Evolutionary conservation across 2,888 invertebrate genomes (phyloP).

Genomic region (Meta bourneti): DNA sequence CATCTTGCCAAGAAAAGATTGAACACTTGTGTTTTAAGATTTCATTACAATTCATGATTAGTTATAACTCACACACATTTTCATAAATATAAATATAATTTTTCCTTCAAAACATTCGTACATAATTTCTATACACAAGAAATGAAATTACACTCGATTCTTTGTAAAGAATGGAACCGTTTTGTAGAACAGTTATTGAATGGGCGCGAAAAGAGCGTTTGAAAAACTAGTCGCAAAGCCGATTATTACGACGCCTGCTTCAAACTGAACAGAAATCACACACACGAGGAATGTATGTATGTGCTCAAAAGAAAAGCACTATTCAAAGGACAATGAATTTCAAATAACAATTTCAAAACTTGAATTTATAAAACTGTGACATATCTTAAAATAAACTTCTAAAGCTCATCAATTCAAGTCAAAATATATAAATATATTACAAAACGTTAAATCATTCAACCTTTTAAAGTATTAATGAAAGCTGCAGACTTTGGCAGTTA

Average conservation of each 20-base stretch:
- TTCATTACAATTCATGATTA: constrained; percentile 6
- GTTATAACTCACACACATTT: constrained; percentile 32
- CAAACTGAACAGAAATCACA: background rate
- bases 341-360: constrained; percentile 16
- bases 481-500: background rate
- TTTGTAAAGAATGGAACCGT: background rate
- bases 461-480: background rate
- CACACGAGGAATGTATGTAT: constrained; percentile 36
- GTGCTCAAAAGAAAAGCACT: constrained; percentile 30
- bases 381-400: background rate
- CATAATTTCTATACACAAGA: background rate
- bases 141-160: background rate
- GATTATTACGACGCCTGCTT: background rate
- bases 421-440: background rate
- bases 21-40: constrained; percentile 20
- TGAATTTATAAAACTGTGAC: background rate
- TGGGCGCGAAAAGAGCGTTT: background rate
- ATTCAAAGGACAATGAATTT: constrained; percentile 14
- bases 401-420: background rate
- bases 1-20: constrained; percentile 46
- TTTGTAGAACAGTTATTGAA: background rate
- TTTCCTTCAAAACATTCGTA: constrained; percentile 13
- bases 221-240: no score
- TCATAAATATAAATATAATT: constrained; percentile 41
- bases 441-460: background rate